Evolutionary conservation across 2,113 vertebrate genomes (phyloP).

Genomic region (Ancistrus triradiatus): DNA sequence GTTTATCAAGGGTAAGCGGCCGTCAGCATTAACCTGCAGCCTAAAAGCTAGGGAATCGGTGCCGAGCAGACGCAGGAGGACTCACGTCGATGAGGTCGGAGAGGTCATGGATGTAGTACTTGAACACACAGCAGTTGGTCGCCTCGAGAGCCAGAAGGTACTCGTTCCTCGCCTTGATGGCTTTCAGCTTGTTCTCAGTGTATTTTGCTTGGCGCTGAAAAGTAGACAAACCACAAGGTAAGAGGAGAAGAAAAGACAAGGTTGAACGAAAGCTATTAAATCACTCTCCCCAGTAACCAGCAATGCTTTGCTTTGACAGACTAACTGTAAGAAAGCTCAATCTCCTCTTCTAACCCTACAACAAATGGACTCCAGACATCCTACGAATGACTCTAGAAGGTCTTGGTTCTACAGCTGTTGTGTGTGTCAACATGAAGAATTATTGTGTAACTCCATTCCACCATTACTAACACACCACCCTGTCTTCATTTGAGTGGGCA

Average conservation of each 20-base stretch:
- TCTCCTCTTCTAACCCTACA: too few species aligned
- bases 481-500: too few species aligned
- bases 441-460: too few species aligned
- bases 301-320: too few species aligned
- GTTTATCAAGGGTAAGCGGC: too few species aligned
- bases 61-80: not conserved
- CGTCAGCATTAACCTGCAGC: not conserved
- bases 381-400: too few species aligned
- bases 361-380: too few species aligned
- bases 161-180: constrained; percentile 94
- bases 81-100: constrained; percentile 97
- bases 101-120: constrained; percentile 98
- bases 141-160: constrained; percentile 94
- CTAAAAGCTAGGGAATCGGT: not conserved
- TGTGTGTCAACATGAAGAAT: too few species aligned
- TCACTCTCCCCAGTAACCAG: constrained; percentile 1
- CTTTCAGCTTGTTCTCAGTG: constrained; percentile 96
- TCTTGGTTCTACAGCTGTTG: too few species aligned
- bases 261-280: constrained; percentile 3
- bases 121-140: constrained; percentile 95
- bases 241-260: not conserved
- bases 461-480: too few species aligned
- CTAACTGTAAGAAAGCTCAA: constrained; percentile 18
- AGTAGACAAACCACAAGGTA: constrained; percentile 12
- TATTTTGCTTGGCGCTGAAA: constrained; percentile 94